Evolutionary conservation across 2,888 invertebrate species (phyloP).

Genomic region (Bedellia somnulentella): DNA sequence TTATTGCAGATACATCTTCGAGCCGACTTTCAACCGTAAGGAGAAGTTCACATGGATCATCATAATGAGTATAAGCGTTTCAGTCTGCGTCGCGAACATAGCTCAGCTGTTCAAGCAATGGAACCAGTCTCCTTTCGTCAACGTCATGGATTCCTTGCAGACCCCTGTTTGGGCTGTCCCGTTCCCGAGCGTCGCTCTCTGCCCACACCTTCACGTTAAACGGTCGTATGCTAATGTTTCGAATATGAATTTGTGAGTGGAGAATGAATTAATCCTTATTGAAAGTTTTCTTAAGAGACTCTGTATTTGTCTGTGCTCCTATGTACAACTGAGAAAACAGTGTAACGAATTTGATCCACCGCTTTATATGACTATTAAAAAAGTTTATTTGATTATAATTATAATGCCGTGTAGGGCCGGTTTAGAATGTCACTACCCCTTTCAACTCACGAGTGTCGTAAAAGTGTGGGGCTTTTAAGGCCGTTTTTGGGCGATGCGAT

Average conservation of each 20-base stretch:
- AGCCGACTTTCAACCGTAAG: conserved; percentile 34
- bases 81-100: conserved; percentile 37
- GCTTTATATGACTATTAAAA: no score
- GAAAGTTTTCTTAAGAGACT: no score
- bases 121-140: conserved; percentile 44
- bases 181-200: conserved; percentile 45
- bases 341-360: no score
- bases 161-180: conserved; percentile 52
- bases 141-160: conserved; percentile 43
- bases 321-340: no score
- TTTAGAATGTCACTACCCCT: no score
- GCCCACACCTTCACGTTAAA: conserved; percentile 44
- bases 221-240: conserved; percentile 28
- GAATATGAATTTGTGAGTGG: not conserved
- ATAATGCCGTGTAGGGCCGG: no score
- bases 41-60: conserved; percentile 39
- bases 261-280: no score
- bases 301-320: no score
- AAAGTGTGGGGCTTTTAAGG: no score
- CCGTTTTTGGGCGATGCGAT: no score
- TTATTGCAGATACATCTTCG: conserved; percentile 43
- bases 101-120: conserved; percentile 38
- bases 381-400: no score
- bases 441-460: no score
- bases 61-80: conserved; percentile 36